These are phyloP conservation scores for Rafetus swinhoei DNA, from an alignment of 2,113 vertebrate genomes.

Conservation along the genomic window DNA sequence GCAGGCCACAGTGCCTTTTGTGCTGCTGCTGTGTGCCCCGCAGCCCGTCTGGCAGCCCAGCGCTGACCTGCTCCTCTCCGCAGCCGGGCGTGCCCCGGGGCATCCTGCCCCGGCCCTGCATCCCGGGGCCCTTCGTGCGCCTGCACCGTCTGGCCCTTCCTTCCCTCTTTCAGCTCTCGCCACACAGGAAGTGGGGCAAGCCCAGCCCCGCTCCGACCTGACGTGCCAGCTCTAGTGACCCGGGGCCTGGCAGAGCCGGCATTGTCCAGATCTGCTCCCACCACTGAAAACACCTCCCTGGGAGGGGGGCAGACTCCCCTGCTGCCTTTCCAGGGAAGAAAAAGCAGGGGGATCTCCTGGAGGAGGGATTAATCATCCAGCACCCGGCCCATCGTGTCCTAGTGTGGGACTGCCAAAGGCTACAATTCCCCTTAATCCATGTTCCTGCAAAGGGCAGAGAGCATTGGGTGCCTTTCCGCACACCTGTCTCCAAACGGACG, in stretches of 20 bases:
- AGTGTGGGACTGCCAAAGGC: background rate
- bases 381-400: accelerated
- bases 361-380: background rate
- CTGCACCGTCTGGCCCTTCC: background rate
- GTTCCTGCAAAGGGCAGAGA: background rate
- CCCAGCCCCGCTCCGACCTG: background rate
- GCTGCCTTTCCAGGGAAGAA: background rate
- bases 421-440: background rate
- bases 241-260: background rate
- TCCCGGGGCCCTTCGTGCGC: background rate
- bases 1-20: background rate
- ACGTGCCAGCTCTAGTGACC: background rate
- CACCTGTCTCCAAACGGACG: background rate
- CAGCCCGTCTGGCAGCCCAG: background rate
- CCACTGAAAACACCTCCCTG: background rate
- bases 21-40: background rate
- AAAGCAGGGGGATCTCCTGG: background rate
- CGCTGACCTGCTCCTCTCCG: background rate
- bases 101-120: background rate
- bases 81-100: no score
- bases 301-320: background rate
- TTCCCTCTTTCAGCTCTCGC: background rate
- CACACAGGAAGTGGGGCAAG: background rate
- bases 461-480: background rate
- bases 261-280: background rate